Base-by-base conservation (phyloP, 2,797 vertebrate species). In the Okamejei kenojei region DNA sequence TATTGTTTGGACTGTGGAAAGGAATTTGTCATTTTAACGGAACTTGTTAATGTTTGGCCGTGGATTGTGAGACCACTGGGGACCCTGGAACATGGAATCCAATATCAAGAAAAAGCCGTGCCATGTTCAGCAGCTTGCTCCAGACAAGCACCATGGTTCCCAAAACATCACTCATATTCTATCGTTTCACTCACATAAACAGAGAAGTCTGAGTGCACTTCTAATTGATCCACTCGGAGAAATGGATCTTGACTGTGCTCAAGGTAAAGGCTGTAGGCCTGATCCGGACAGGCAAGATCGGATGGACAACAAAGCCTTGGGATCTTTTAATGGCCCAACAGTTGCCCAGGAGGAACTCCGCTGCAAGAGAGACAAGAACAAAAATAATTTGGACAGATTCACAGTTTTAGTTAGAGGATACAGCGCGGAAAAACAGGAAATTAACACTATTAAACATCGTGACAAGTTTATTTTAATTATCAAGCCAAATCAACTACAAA, bases 281-380 rank as follows among this genome's bases (percentile, higher is more conserved):
- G 94, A 98, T 96, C 0, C 96, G 95, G 93, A 97, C 96, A 1
- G n/a, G 99, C 98, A 45, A 99, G 97, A 1, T 97, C 96, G n/a
- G 94, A 99, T 96, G n/a, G 94, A 99, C 96, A 0, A 98, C 97
- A 32, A 97, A 98, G 93, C 98, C 99, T 93, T 98, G 96, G 19
- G 97, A 97, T 98, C 98, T 32, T 96, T 97, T 84, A 99, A 99
- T 0, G 98, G 97, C n/a, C 99, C 99, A 99, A 93, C 99, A 99
- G 94, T 98, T 99, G n/a, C 78, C 99, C 99, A 0, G 99, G 98
- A 93, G 98, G 96, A 94, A 98, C 0, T 98, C 97, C 0, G 97
- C 96, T 97, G 95, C 38, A 0, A 17, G 3, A 0, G 93, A 80
- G 93, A 58, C 93, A 32, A 1, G 65, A 26, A 29, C 65, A 73